Evolutionary conservation across 2,113 vertebrate genomes (phyloP), one percentile per base, ranked within the genome.

Genomic region (Campylorhamphus procurvoides): DNA sequence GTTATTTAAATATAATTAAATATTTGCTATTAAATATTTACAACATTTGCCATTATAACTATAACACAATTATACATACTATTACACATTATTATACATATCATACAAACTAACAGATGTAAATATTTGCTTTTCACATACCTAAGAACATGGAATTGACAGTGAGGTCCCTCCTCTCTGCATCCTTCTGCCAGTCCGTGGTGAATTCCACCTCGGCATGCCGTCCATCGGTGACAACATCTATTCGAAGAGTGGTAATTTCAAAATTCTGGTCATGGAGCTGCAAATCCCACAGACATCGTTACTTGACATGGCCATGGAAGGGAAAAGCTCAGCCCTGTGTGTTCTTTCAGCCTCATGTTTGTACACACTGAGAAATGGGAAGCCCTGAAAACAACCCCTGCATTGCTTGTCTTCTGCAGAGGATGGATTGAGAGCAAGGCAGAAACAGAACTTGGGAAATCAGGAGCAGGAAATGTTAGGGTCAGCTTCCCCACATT

Each of bases 101-200:
- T 46, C 18, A 46, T 46, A 44, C 42, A 44, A 7, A 44, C 47
- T 47, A 12, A 20, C 13, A 22, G 23, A 24, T 1, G 13, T 14
- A 11, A 12, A 0, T 2, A 37, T 28, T 9, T 28, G 8, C 7
- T 46, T 47, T 17, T 16, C 9, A 16, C 8, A 66, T 97, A 99
- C 99, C 99, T 95, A 99, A 94, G 90, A 99, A 99, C 99, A 99
- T 99, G 56, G 99, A 99, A 80, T 99, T 99, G 96, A 99, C 98
- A 56, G 99, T 99, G 85, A 99, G 99, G 87, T 99, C 99, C 96
- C 99, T 98, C 81, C 99, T 98, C 73, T 99, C 99, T 2, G 99
- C 98, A 23, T 99, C 99, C 80, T 98, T 99, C 82, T 99, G 97
- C 99, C 99, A 99, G 97, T 99, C 99, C 0, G 98, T 99, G 89